These are phyloP conservation scores for Grammomys dolichurus DNA, from an alignment of 2,113 vertebrate species.

Conservation along the genomic window DNA sequence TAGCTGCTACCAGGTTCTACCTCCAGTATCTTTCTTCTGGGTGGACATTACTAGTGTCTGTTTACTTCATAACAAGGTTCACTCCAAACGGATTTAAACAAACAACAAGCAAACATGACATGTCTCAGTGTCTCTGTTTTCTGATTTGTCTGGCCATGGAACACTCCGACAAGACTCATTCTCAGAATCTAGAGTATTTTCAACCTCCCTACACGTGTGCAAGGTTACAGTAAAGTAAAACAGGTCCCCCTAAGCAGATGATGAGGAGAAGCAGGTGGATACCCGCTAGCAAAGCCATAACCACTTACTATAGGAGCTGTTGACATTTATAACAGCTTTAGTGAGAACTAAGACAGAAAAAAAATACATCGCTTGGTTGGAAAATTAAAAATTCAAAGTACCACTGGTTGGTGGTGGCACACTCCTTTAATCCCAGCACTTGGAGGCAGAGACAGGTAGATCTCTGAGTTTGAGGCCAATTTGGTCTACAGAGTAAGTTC, in stretches of 20 bases:
- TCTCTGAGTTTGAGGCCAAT: background rate
- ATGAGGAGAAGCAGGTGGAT: background rate
- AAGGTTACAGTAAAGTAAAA: background rate
- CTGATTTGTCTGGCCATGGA: background rate
- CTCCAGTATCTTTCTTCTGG: background rate
- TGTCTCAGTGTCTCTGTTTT: background rate
- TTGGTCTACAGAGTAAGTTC: background rate
- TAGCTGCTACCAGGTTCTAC: background rate
- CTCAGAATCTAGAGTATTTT: background rate
- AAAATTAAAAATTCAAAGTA: constrained; percentile 39
- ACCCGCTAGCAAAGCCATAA: background rate
- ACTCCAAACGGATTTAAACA: background rate
- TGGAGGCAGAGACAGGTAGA: background rate
- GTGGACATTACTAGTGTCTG: background rate
- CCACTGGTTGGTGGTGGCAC: background rate
- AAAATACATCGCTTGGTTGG: constrained; percentile 8
- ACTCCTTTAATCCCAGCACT: background rate
- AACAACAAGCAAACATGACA: background rate
- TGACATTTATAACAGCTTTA: background rate
- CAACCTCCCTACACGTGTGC: background rate
- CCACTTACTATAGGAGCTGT: background rate
- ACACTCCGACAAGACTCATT: background rate
- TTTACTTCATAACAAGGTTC: background rate
- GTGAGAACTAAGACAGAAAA: background rate
- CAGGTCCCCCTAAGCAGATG: background rate